Evolutionary conservation across 2,888 invertebrate genomes (phyloP).

Genomic region (Cerceris ruficornis): DNA sequence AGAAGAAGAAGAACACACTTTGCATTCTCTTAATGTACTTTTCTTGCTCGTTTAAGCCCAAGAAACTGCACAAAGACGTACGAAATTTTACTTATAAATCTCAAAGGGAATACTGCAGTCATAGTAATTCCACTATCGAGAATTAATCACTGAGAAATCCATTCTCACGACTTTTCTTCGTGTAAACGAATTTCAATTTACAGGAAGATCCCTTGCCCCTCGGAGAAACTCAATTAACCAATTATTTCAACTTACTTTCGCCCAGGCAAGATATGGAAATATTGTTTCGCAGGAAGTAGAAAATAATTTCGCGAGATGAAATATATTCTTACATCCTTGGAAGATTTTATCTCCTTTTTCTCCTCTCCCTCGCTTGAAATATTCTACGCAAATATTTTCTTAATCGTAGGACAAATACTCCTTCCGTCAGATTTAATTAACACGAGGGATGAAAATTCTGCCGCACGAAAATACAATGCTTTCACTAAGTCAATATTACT

Average conservation of each 20-base stretch:
- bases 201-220: background rate
- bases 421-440: too few relatives aligned
- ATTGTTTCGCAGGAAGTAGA: background rate
- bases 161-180: slow-evolving; percentile 14
- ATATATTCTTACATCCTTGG: background rate
- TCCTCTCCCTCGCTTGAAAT: background rate
- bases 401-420: too few relatives aligned
- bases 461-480: too few relatives aligned
- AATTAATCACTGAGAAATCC: background rate
- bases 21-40: background rate
- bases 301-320: background rate
- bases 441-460: too few relatives aligned
- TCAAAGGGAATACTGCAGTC: background rate
- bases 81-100: background rate
- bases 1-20: background rate
- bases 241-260: background rate
- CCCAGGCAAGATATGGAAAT: background rate
- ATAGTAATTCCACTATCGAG: slow-evolving; percentile 15
- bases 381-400: background rate
- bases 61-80: background rate
- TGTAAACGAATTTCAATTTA: background rate
- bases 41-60: background rate
- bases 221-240: slow-evolving; percentile 7
- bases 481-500: too few relatives aligned
- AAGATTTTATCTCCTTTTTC: background rate